phyloP scores from a whole-genome alignment of 2,113 vertebrate genomes.

The Vulpes ferrilata region DNA sequence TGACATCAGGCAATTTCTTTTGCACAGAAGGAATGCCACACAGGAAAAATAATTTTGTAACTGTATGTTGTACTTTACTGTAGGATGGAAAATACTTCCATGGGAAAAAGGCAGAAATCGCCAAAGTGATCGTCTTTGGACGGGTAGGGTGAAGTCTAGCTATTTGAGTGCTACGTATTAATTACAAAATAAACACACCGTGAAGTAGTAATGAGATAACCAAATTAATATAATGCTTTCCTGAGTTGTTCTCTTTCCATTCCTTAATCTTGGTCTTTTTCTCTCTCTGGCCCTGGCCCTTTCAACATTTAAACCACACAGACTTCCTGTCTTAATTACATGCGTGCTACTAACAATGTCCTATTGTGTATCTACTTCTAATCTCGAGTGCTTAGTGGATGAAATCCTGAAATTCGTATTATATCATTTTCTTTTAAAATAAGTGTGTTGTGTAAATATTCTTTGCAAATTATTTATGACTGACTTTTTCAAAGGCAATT shows the following conservation, averaged over 20 bases:
- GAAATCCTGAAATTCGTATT: background rate
- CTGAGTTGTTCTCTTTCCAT: background rate
- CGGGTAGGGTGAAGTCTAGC: background rate
- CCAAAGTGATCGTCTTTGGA: background rate
- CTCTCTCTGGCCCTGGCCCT: accelerated
- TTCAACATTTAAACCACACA: background rate
- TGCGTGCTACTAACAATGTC: background rate
- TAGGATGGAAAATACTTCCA: background rate
- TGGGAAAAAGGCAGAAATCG: background rate
- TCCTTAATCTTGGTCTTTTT: background rate
- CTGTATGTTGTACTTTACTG: accelerated
- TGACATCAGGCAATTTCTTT: background rate
- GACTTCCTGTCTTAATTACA: background rate
- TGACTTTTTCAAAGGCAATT: background rate
- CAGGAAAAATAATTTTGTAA: background rate
- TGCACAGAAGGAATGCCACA: background rate
- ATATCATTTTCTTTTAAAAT: background rate
- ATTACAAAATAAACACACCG: background rate
- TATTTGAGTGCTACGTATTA: background rate
- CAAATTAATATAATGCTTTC: background rate
- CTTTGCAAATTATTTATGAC: background rate
- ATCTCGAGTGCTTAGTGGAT: background rate
- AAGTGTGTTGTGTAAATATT: background rate
- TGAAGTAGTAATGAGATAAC: background rate
- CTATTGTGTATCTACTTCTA: background rate